These are phyloP conservation scores for Coregonus ussuriensis DNA, from an alignment of 2,797 vertebrate genomes.

Conservation along the genomic window DNA sequence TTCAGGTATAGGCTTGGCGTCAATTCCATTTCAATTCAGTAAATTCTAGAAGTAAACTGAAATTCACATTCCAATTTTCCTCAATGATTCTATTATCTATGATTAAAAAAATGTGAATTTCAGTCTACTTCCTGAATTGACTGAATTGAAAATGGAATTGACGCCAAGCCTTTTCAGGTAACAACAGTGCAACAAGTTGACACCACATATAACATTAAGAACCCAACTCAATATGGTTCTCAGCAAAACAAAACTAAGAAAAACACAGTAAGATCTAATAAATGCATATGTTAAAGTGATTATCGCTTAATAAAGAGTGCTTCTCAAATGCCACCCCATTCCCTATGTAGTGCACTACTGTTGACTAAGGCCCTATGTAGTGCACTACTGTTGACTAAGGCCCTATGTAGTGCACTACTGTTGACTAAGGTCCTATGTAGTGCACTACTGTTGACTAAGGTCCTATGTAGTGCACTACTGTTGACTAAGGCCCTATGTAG, in stretches of 20 bases:
- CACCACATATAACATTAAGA: neutral
- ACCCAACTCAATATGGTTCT: neutral
- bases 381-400: no score
- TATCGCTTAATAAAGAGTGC: constrained; percentile 1
- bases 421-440: no score
- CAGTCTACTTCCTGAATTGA: no score
- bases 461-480: no score
- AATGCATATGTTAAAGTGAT: constrained; percentile 4
- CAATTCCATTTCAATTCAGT: no score
- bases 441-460: no score
- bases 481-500: no score
- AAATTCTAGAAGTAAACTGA: no score
- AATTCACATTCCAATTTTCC: neutral
- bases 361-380: no score
- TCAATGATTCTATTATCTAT: no score
- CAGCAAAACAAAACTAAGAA: neutral
- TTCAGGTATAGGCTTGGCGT: constrained; percentile 3
- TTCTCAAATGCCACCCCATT: neutral
- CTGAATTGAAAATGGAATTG: no score
- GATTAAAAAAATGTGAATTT: neutral
- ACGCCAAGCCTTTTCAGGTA: constrained; percentile 14
- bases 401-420: no score
- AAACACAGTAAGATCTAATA: neutral
- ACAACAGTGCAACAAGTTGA: constrained; percentile 3
- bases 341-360: neutral